Conservation (phyloP, 2,113 vertebrate species). For the Podilymbus podiceps region DNA sequence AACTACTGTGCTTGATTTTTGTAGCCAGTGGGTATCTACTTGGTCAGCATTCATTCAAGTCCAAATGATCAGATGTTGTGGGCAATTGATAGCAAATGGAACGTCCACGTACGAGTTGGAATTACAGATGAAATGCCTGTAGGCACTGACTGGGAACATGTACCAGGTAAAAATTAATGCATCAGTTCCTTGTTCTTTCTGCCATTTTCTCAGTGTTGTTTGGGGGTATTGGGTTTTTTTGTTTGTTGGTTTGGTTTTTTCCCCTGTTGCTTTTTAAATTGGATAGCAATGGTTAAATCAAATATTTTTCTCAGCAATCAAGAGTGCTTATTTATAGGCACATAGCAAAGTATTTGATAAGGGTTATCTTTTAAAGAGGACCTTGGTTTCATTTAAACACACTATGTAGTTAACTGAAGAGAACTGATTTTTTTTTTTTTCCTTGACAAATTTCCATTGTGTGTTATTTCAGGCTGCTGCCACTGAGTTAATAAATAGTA, state of each 20-base stretch:
- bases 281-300: background rate
- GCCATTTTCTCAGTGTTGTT: background rate
- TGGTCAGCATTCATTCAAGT: conserved; percentile 87
- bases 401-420: background rate
- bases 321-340: background rate
- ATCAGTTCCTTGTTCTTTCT: background rate
- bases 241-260: background rate
- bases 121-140: conserved; percentile 96
- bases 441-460: background rate
- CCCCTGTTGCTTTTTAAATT: background rate
- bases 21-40: conserved; percentile 87
- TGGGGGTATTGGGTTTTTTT: background rate
- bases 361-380: background rate
- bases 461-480: background rate
- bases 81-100: conserved; percentile 89
- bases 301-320: background rate
- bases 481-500: background rate
- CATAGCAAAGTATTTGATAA: background rate
- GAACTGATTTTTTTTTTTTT: background rate
- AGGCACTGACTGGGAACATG: conserved; percentile 93
- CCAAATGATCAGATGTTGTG: conserved; percentile 92
- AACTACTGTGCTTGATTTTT: conserved; percentile 46
- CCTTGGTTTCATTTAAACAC: background rate
- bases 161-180: conserved; percentile 81
- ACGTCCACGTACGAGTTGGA: conserved; percentile 86